Conservation (phyloP, 2,888 invertebrate species). For the Eurois occulta region DNA sequence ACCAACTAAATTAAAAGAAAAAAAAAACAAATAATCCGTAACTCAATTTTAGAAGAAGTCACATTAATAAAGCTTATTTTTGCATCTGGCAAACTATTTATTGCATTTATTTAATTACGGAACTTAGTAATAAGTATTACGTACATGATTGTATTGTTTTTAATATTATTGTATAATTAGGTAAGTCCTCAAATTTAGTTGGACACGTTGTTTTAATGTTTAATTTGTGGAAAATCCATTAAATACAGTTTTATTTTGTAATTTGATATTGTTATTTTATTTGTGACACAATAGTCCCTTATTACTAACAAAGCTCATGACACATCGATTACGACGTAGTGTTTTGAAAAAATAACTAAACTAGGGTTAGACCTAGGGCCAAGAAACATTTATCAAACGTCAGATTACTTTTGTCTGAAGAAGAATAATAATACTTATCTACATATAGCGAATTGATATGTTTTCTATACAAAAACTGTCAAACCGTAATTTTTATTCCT, state of each 20-base stretch:
- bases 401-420: not conserved
- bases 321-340: not conserved
- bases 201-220: constrained; percentile 75
- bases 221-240: constrained; percentile 72
- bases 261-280: constrained; percentile 77
- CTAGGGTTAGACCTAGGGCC: not conserved
- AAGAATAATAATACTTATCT: not conserved
- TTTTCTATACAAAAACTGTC: not conserved
- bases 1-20: not conserved
- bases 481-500: not conserved
- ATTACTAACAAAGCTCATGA: not conserved
- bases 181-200: constrained; percentile 54
- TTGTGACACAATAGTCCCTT: constrained; percentile 33
- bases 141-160: constrained; percentile 56
- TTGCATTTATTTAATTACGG: constrained; percentile 61
- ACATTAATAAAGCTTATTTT: constrained; percentile 27
- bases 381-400: too few relatives aligned
- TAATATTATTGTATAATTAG: constrained; percentile 62
- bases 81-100: constrained; percentile 63
- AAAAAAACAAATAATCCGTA: constrained; percentile 24
- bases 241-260: constrained; percentile 85
- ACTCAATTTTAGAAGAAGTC: constrained; percentile 15
- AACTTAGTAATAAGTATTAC: constrained; percentile 51
- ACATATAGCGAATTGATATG: not conserved
- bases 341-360: not conserved